Evolutionary conservation across 2,888 invertebrate genomes (phyloP).

Genomic region (Escarpia spicata): DNA sequence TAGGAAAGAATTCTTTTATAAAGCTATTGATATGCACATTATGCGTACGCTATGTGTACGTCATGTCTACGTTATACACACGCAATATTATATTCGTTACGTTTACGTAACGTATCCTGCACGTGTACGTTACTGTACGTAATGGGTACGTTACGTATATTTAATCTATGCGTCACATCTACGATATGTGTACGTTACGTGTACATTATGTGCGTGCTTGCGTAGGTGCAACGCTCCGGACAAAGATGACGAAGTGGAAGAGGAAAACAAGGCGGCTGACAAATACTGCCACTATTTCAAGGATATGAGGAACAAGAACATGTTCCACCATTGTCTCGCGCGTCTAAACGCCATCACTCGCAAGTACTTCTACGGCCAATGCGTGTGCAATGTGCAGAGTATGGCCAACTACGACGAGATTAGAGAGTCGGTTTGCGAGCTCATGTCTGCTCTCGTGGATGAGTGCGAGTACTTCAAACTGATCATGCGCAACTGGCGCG

Average conservation of each 20-base stretch:
- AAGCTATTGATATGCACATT: no score
- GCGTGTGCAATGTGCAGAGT: not conserved
- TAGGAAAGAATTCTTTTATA: no score
- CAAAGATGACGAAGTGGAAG: not conserved
- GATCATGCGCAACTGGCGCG: not conserved
- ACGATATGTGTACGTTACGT: not conserved
- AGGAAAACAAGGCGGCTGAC: not conserved
- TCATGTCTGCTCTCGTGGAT: not conserved
- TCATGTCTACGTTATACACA: no score
- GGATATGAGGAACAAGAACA: not conserved
- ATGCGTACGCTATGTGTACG: no score
- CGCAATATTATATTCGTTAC: no score
- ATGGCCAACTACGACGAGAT: not conserved
- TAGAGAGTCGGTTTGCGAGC: not conserved
- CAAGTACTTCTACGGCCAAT: not conserved
- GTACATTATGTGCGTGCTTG: not conserved
- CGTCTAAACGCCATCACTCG: not conserved
- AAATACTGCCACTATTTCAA: not conserved
- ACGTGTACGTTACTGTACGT: not conserved
- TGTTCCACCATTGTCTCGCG: not conserved
- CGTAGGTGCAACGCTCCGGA: not conserved
- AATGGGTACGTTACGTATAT: not conserved
- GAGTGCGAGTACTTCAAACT: constrained; percentile 4
- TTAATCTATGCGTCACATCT: not conserved
- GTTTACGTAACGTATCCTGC: no score